Evolutionary conservation across 2,888 invertebrate species (phyloP).

Genomic region (Drosophila parthenogenetica): DNA sequence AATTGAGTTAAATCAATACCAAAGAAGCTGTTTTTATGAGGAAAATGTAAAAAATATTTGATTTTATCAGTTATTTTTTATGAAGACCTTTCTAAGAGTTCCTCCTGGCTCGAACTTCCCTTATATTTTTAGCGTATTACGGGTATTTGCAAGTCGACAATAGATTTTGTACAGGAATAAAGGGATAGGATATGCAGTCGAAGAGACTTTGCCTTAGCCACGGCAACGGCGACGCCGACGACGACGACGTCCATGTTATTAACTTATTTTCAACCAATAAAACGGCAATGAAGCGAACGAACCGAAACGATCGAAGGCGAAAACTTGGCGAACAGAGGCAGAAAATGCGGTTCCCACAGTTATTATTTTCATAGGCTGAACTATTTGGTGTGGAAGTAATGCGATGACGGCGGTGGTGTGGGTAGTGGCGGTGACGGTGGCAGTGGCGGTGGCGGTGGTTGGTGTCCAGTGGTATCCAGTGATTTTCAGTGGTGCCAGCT

Average conservation of each 20-base stretch:
- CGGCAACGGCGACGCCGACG: not conserved
- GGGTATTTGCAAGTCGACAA: not conserved
- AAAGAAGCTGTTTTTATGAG: too few relatives aligned
- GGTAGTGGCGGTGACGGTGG: conserved; percentile 31
- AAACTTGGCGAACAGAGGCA: conserved; percentile 44
- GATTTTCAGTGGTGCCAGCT: conserved; percentile 8
- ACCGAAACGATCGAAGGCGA: conserved; percentile 23
- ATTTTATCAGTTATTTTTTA: too few relatives aligned
- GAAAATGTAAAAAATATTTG: too few relatives aligned
- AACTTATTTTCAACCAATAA: conserved; percentile 83
- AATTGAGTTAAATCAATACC: too few relatives aligned
- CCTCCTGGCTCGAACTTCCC: too few relatives aligned
- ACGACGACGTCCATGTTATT: conserved; percentile 80
- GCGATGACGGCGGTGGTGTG: conserved; percentile 48
- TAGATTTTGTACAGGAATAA: not conserved
- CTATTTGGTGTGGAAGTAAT: conserved; percentile 75
- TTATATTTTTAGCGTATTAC: too few relatives aligned
- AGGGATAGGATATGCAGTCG: conserved; percentile 45
- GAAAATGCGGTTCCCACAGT: conserved; percentile 79
- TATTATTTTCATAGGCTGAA: conserved; percentile 81
- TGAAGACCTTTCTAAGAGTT: too few relatives aligned
- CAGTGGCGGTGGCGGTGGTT: conserved; percentile 25
- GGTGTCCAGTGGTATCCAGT: conserved; percentile 7
- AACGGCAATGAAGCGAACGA: conserved; percentile 76
- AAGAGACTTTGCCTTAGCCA: conserved; percentile 29